These are phyloP conservation scores for Scolopax mira DNA, from an alignment of 2,113 vertebrate species.

Conservation along the genomic window DNA sequence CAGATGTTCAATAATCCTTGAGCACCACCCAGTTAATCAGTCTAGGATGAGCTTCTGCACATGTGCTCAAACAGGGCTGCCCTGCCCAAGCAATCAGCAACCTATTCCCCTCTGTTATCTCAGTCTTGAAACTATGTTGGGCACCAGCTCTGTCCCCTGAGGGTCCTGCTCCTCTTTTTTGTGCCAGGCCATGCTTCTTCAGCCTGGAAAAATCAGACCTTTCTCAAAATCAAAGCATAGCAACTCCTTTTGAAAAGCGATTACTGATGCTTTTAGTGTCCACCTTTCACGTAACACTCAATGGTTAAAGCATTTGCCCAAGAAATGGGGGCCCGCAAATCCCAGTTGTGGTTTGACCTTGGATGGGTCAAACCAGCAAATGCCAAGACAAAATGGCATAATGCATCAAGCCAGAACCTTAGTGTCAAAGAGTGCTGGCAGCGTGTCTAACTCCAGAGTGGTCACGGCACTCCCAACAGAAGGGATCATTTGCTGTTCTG, in stretches of 20 bases:
- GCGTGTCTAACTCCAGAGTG: background rate
- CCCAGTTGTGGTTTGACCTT: background rate
- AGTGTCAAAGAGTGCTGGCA: background rate
- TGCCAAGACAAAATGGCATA: background rate
- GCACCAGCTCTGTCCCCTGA: background rate
- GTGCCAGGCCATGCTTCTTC: background rate
- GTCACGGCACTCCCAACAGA: background rate
- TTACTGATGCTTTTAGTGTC: background rate
- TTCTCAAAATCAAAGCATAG: background rate
- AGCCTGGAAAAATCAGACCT: background rate
- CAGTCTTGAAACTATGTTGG: background rate
- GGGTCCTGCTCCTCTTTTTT: background rate
- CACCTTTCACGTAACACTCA: background rate
- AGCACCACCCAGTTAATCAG: background rate
- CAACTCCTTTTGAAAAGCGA: background rate
- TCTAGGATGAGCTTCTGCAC: background rate
- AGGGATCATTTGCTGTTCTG: background rate
- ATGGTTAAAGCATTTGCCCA: background rate
- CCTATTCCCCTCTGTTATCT: accelerated
- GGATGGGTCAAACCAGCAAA: background rate
- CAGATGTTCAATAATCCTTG: background rate
- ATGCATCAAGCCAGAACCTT: background rate
- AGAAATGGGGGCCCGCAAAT: background rate
- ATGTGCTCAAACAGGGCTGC: background rate
- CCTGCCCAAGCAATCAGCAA: background rate